These are phyloP conservation scores for Onychomys arenicola DNA, from an alignment of 2,797 vertebrate species.

Conservation along the genomic window DNA sequence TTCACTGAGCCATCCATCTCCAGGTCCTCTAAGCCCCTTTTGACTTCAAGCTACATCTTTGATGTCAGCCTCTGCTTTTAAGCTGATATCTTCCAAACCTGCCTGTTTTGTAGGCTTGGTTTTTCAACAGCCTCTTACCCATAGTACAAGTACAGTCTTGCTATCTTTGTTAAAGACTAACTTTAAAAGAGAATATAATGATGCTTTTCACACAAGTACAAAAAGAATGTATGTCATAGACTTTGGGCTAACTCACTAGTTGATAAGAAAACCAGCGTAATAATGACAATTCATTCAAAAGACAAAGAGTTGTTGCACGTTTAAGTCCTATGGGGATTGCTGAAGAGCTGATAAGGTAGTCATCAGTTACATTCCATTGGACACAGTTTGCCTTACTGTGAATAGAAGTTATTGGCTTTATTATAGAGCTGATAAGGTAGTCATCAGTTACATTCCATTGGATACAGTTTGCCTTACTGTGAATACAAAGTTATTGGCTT, in stretches of 20 bases:
- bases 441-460: neutral
- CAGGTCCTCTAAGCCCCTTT: neutral
- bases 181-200: neutral
- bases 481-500: neutral
- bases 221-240: neutral
- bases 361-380: neutral
- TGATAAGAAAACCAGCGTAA: neutral
- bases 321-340: neutral
- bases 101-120: neutral
- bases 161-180: conserved; percentile 36
- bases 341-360: neutral
- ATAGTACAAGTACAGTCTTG: conserved; percentile 21
- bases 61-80: neutral
- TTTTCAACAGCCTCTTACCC: neutral
- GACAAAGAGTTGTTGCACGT: neutral
- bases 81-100: neutral
- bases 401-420: neutral
- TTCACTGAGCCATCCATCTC: neutral
- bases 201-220: neutral
- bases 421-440: no score
- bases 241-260: conserved; percentile 31
- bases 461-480: neutral
- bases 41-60: neutral
- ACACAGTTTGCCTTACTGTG: neutral
- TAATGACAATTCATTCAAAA: conserved; percentile 21